Conservation (phyloP, 1,140 invertebrate species). For the Magallana angulata region DNA sequence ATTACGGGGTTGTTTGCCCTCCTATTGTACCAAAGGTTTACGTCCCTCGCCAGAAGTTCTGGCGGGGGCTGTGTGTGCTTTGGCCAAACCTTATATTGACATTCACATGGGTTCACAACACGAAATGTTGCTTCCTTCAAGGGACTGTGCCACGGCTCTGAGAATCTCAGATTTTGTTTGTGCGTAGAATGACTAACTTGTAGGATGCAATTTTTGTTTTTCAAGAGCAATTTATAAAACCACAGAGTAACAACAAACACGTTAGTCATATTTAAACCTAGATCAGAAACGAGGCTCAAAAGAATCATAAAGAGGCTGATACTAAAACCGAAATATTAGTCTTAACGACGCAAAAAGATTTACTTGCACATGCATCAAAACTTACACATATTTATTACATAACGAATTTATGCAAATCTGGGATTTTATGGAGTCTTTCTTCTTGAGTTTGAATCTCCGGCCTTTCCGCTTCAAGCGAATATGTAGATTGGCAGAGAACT, state of each 20-base stretch:
- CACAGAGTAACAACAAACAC: too few species aligned
- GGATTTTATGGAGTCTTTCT: slow-evolving; percentile 66
- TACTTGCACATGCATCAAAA: slow-evolving; percentile 2
- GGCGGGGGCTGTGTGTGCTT: background rate
- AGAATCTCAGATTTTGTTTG: too few species aligned
- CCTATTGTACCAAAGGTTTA: background rate
- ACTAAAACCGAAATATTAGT: too few species aligned
- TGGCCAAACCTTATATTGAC: background rate
- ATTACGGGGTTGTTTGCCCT: slow-evolving; percentile 11
- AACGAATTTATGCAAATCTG: slow-evolving; percentile 72
- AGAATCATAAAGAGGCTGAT: too few species aligned
- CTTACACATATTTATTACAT: slow-evolving; percentile 74
- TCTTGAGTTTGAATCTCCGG: slow-evolving; percentile 56
- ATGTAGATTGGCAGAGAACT: slow-evolving; percentile 74
- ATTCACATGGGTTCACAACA: background rate
- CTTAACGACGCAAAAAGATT: too few species aligned
- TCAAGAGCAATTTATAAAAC: too few species aligned
- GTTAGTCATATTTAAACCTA: too few species aligned
- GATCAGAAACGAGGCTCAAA: too few species aligned
- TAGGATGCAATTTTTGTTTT: too few species aligned
- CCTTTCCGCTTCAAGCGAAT: slow-evolving; percentile 65
- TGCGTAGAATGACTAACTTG: background rate
- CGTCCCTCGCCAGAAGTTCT: background rate
- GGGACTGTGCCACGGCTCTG: background rate
- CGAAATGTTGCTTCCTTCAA: background rate